Percentiles rank a stretch among this genome's conserved stretches.
These are phyloP conservation scores for Pandemis heparana DNA, from an alignment of 2,888 invertebrate genomes.

Conservation along the genomic window DNA sequence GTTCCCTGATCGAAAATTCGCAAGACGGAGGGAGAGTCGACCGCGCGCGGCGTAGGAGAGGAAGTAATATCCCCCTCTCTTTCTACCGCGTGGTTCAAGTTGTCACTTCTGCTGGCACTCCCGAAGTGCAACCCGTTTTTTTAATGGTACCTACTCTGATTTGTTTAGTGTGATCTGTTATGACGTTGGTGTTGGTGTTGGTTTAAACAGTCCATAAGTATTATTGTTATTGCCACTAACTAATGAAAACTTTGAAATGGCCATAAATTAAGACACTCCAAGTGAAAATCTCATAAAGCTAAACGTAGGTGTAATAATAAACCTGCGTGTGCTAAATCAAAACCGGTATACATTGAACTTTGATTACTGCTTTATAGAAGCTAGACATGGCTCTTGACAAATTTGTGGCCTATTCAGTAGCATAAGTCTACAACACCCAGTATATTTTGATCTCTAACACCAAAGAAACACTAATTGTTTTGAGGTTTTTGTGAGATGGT, in stretches of 20 bases:
- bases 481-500: slow-evolving; percentile 60
- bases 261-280: not conserved
- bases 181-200: not conserved
- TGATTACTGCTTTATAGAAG: slow-evolving; percentile 56
- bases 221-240: not conserved
- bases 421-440: slow-evolving; percentile 55
- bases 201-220: not conserved
- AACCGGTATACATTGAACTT: slow-evolving; percentile 50
- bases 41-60: too few species aligned
- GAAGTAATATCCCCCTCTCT: too few species aligned
- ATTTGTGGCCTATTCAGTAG: slow-evolving; percentile 54
- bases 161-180: not conserved
- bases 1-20: too few species aligned
- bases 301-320: slow-evolving; percentile 8
- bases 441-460: slow-evolving; percentile 52
- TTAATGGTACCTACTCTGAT: too few species aligned
- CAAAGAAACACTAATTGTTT: slow-evolving; percentile 49
- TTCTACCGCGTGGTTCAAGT: too few species aligned
- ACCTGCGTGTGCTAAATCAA: slow-evolving; percentile 13
- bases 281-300: slow-evolving; percentile 5
- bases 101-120: too few species aligned
- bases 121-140: too few species aligned
- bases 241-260: not conserved
- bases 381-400: slow-evolving; percentile 56
- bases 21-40: too few species aligned